Percentiles rank a stretch among this genome's conserved stretches.
phyloP scores from a whole-genome alignment of 2,113 vertebrate species.

The Oceanites oceanicus region DNA sequence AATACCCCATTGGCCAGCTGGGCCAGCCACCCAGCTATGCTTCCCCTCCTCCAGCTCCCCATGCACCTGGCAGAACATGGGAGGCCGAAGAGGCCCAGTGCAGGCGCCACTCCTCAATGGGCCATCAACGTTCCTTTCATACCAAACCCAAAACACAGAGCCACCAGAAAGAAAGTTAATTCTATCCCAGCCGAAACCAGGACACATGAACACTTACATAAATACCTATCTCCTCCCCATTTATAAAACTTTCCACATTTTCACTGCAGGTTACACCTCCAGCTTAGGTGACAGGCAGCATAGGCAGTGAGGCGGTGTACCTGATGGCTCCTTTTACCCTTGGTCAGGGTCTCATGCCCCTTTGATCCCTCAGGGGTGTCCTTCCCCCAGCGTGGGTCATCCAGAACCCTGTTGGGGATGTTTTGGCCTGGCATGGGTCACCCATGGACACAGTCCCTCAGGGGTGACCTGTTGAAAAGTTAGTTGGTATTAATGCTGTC shows the following conservation, averaged over 20 bases:
- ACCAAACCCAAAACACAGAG: too few species aligned
- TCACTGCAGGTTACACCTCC: background rate
- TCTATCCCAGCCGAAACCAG: too few species aligned
- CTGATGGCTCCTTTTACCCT: background rate
- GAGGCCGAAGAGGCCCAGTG: too few species aligned
- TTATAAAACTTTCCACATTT: background rate
- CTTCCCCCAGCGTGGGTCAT: background rate
- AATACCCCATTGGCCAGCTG: too few species aligned
- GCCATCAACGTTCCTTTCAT: too few species aligned
- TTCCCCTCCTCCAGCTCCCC: too few species aligned
- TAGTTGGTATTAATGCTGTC: background rate
- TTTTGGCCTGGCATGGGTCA: background rate
- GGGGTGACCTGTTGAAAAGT: background rate
- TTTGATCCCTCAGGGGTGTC: background rate
- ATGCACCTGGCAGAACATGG: too few species aligned
- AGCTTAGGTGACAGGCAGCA: background rate
- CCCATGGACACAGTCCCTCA: background rate
- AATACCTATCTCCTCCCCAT: background rate
- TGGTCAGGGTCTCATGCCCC: fast-evolving
- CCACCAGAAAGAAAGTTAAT: too few species aligned
- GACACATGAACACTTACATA: too few species aligned
- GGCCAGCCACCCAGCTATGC: too few species aligned
- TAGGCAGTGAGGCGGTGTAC: background rate
- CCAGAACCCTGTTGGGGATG: background rate
- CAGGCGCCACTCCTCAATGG: too few species aligned